phyloP scores from a whole-genome alignment of 2,888 invertebrate species.

The Cordilura impudica region DNA sequence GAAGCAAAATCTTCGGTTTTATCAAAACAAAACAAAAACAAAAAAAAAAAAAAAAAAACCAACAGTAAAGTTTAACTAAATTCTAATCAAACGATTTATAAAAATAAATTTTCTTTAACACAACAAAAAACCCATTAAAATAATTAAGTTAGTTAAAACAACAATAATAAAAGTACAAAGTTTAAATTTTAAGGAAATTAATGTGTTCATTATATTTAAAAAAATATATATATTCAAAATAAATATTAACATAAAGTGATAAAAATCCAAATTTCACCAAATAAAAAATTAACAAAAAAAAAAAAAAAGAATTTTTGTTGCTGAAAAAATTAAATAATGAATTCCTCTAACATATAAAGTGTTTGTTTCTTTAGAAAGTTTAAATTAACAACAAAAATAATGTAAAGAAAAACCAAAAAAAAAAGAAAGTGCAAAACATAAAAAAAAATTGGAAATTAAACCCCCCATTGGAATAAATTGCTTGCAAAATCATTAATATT shows the following conservation, averaged over 20 bases:
- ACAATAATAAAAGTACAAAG: no score
- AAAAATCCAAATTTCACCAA: not conserved
- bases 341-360: no score
- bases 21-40: no score
- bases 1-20: no score
- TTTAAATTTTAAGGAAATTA: no score
- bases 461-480: not conserved
- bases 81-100: constrained; percentile 33
- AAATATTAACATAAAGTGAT: not conserved
- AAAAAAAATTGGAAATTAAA: not conserved
- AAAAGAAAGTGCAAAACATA: not conserved
- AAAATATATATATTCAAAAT: no score
- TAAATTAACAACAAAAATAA: not conserved
- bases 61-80: no score
- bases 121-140: no score
- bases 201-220: no score
- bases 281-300: constrained; percentile 10
- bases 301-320: not conserved
- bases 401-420: not conserved
- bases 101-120: constrained; percentile 34
- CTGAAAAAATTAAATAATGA: not conserved
- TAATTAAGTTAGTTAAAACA: no score
- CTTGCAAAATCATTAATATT: no score
- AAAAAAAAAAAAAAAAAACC: no score
- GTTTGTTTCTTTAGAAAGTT: not conserved